Evolutionary conservation across 2,113 vertebrate species (phyloP).

Genomic region (Labeo rohita): DNA sequence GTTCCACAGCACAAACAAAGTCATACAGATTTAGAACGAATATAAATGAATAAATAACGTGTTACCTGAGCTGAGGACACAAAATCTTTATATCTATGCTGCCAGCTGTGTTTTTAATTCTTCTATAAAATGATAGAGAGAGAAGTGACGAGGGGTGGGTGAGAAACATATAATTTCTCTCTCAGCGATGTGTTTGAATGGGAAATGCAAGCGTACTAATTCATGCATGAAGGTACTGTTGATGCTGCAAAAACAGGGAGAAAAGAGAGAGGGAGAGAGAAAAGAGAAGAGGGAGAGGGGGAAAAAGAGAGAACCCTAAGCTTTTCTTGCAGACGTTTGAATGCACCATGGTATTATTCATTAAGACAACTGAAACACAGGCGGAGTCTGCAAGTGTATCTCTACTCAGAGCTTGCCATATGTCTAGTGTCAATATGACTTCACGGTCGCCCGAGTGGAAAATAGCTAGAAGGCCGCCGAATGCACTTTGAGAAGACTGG

Average conservation of each 20-base stretch:
- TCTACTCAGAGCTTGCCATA: constrained; percentile 79
- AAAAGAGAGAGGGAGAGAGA: constrained; percentile 2
- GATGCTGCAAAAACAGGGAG: constrained; percentile 60
- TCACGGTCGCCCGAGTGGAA: constrained; percentile 81
- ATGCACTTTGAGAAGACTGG: constrained; percentile 68
- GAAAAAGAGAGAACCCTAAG: constrained; percentile 55
- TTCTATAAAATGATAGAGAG: constrained; percentile 4
- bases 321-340: constrained; percentile 67
- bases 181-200: constrained; percentile 62
- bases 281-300: neutral
- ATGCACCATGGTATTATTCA: constrained; percentile 80
- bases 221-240: constrained; percentile 73
- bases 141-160: neutral
- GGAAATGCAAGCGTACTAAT: constrained; percentile 67
- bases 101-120: constrained; percentile 26
- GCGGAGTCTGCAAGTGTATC: constrained; percentile 74
- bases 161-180: constrained; percentile 30
- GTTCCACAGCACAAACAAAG: neutral
- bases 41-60: constrained; percentile 6
- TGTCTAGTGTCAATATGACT: constrained; percentile 84
- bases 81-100: constrained; percentile 14
- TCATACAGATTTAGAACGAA: neutral
- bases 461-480: constrained; percentile 75
- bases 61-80: neutral
- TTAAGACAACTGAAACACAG: constrained; percentile 78